Base-by-base conservation (phyloP, 2,888 invertebrate genomes). In the Volucella bombylans region DNA sequence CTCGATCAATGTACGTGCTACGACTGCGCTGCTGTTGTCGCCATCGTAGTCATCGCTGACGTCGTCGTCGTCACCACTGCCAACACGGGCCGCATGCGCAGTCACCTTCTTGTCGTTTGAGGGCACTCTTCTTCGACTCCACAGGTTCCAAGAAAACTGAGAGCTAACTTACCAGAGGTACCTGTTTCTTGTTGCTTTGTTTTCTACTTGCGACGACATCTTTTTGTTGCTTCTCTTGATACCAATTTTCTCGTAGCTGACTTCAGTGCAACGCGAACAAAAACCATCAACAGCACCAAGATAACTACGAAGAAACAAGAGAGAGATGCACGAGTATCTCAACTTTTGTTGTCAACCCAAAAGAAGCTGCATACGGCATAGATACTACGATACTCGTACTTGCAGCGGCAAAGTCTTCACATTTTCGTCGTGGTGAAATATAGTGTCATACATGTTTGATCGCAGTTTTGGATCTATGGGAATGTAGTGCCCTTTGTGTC, bases 401-500 rank as follows among this genome's bases (percentile, higher is more conserved):
- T 57, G 18, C 62, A 69, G 59, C 73, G 68, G 79, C 55, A 50
- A 61, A 59, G 41, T 50, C 41, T 55, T 38, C 64, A 68, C n/a
- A 47, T 11, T 11, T 23, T 23, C 65, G 74, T 68, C 23, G 18
- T 49, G 31, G 52, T 47, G 43, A 54, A 61, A 77, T 45, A 62
- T 62, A 72, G 65, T 69, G 67, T 72, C 76, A 72, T 50, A 81
- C 81, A 81, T 72, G 85, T 81, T 85, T 81, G 85, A 81, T 71
- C 49, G n/a, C 50, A 72, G 74, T 52, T 55, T 72, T 47, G 69
- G 50, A 80, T 71, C 61, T 62, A 52, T 80, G 81, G 62, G 72
- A 85, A 81, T 81, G 76, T 81, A 41, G 52, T 85, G 81, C 81
- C 85, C 81, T 85, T 77, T 85, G 77, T 79, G 82, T 82, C 78